Evolutionary conservation across 2,113 vertebrate genomes (phyloP), one percentile per base, ranked within the genome.

Genomic region (Phyllostomus discolor): DNA sequence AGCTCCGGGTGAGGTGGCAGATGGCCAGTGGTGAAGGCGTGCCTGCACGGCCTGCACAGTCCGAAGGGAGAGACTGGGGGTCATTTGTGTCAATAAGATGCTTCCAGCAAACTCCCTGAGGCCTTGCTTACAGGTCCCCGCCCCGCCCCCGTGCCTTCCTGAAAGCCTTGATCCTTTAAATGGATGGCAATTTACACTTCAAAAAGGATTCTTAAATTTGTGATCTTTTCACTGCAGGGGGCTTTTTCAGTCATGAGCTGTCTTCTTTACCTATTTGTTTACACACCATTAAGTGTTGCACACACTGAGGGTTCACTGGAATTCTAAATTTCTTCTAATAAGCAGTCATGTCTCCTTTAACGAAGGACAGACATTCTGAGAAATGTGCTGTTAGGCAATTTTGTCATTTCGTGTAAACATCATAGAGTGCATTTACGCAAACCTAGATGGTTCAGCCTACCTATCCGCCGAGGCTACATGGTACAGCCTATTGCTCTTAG

Each of bases 201-300:
- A 50, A 82, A 93, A 90, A 67, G 33, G 70, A 57, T 75, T 80
- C 84, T 88, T 75, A 69, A 67, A 43, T 95, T 70, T 95, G 67
- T 38, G 11, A 20, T 59, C 20, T 72, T 90, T 92, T 91, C 64
- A 64, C 35, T 35, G 35, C 67, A 50, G 54, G 14, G 7, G 43
- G 41, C 38, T 88, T n/a, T 93, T 82, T 50, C 16, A 22, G 41
- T 48, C 82, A 43, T 41, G 54, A 88, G 38, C 67, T 59, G 72
- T 50, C 46, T 84, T 90, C 48, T 78, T 84, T 69, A 54, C 54
- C 66, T 50, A 75, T 76, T 91, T 92, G 46, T 96, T 94, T 92
- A 73, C 3, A 90, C n/a, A 64, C 8, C 59, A 57, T 93, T 85
- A 75, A 73, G n/a, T 83, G 33, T 79, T 91, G 66, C 33, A 59